These are phyloP conservation scores for Dicaeum eximium DNA, from an alignment of 2,113 vertebrate species.

Conservation along the genomic window DNA sequence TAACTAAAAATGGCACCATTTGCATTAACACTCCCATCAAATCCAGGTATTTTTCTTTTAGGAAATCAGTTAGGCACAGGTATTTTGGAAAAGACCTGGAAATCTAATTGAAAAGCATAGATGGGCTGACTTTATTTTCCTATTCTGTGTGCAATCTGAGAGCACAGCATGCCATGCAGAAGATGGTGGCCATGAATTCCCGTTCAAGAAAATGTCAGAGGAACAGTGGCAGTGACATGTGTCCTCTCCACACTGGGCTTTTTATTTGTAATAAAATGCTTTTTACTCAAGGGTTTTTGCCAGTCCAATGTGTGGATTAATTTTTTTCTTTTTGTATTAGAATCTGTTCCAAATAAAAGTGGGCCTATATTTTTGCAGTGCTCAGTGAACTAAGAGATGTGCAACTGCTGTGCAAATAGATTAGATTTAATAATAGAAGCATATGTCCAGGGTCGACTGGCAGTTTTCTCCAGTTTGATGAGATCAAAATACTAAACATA, in stretches of 20 bases:
- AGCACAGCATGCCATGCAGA: not conserved
- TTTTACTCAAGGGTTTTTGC: not conserved
- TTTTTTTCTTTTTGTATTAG: not conserved
- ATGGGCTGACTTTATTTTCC: not conserved
- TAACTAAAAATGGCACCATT: not conserved
- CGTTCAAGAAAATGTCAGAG: not conserved
- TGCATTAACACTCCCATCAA: not conserved
- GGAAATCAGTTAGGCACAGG: not conserved
- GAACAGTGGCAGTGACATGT: not conserved
- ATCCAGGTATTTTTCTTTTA: not conserved
- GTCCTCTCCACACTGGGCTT: not conserved
- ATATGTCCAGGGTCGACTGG: not conserved
- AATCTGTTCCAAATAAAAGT: not conserved
- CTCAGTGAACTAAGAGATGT: not conserved
- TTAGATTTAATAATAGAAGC: slow-evolving; percentile 41
- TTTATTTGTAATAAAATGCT: not conserved
- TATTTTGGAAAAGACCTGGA: not conserved
- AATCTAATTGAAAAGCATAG: not conserved
- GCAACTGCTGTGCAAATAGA: not conserved
- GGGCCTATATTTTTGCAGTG: not conserved
- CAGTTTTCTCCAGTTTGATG: slow-evolving; percentile 22
- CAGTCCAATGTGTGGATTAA: not conserved
- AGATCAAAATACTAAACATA: slow-evolving; percentile 16
- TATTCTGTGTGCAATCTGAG: not conserved
- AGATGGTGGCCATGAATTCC: not conserved